phyloP scores from a whole-genome alignment of 1,140 invertebrate species.

The Drosophila equinoxialis region DNA sequence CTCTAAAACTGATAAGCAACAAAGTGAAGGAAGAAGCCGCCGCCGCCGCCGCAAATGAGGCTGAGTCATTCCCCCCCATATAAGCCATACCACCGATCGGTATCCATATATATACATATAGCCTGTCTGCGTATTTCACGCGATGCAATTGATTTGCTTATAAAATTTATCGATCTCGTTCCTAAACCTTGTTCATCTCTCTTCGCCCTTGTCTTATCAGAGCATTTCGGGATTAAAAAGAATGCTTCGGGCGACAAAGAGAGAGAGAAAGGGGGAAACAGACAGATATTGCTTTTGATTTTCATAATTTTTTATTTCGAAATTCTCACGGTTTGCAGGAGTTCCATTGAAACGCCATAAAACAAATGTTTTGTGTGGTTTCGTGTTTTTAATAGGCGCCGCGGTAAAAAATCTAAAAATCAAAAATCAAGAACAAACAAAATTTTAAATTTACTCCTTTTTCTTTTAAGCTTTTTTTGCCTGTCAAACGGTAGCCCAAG shows the following conservation, averaged over 20 bases:
- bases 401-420: slow-evolving; percentile 39
- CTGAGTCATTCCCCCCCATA: slow-evolving; percentile 50
- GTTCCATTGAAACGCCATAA: slow-evolving; percentile 80
- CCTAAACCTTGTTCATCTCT: slow-evolving; percentile 1
- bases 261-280: slow-evolving; percentile 24
- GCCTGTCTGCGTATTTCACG: slow-evolving; percentile 72
- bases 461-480: slow-evolving; percentile 18
- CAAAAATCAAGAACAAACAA: not conserved
- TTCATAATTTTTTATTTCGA: slow-evolving; percentile 59
- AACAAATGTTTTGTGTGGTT: slow-evolving; percentile 65
- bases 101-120: not conserved
- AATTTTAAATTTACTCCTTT: slow-evolving; percentile 4
- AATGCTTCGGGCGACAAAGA: slow-evolving; percentile 33
- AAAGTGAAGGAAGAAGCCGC: slow-evolving; percentile 23
- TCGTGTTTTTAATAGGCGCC: slow-evolving; percentile 66
- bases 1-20: slow-evolving; percentile 67
- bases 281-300: slow-evolving; percentile 63
- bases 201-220: slow-evolving; percentile 40
- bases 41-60: slow-evolving; percentile 18
- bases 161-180: slow-evolving; percentile 77
- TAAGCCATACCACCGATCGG: slow-evolving; percentile 10
- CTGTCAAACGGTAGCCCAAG: slow-evolving; percentile 77
- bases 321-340: slow-evolving; percentile 49
- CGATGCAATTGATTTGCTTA: slow-evolving; percentile 80
- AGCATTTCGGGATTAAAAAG: slow-evolving; percentile 55